phyloP scores from a whole-genome alignment of 2,888 invertebrate species.

The Taphrorychus bicolor region DNA sequence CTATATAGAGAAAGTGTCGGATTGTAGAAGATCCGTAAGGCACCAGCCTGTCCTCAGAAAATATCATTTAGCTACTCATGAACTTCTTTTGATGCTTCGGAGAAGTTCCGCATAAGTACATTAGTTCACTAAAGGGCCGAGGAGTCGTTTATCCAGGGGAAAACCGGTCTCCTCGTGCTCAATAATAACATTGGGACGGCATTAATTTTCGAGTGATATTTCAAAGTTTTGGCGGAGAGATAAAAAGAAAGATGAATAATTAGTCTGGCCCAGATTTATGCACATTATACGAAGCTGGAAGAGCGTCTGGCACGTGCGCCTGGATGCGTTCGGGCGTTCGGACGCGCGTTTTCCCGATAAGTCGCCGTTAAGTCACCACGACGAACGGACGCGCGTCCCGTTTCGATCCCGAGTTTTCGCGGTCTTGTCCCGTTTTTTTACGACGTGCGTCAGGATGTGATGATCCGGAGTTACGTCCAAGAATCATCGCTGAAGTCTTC shows the following conservation, averaged over 20 bases:
- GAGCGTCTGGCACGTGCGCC: conserved; percentile 34
- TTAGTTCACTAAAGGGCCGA: too few species aligned
- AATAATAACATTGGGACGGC: too few species aligned
- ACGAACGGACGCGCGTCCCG: conserved; percentile 32
- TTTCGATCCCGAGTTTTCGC: background rate
- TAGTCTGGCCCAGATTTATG: conserved; percentile 55
- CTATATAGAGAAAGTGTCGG: too few species aligned
- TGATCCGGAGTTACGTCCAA: too few species aligned
- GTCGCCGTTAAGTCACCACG: conserved; percentile 31
- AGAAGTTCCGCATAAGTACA: too few species aligned
- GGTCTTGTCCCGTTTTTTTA: background rate
- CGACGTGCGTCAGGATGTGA: background rate
- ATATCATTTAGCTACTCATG: too few species aligned
- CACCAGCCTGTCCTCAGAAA: too few species aligned
- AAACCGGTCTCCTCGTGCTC: background rate
- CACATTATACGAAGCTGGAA: conserved; percentile 17
- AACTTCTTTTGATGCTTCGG: too few species aligned
- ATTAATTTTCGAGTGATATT: background rate
- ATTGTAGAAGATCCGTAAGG: too few species aligned
- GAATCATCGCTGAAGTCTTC: too few species aligned
- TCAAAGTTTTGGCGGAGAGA: background rate
- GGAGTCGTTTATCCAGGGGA: too few species aligned
- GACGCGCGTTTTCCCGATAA: conserved; percentile 28
- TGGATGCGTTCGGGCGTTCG: conserved; percentile 23
- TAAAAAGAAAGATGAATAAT: conserved; percentile 95